phyloP scores from a whole-genome alignment of 2,113 vertebrate species.

The Xiphias gladius region DNA sequence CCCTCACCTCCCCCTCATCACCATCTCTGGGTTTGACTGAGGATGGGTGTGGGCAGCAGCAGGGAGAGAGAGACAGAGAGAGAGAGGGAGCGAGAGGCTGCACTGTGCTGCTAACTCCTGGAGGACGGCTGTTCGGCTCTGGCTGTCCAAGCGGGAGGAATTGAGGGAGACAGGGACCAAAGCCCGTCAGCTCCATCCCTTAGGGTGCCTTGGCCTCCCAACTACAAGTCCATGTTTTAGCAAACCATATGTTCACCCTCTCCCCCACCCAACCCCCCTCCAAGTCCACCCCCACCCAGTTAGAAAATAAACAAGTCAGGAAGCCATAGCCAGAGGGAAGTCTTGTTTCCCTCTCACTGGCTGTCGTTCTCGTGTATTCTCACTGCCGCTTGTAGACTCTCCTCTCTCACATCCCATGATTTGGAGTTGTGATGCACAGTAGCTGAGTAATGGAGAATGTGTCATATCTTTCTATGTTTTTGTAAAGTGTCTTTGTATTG shows the following conservation, averaged over 20 bases:
- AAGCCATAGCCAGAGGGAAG: conserved; percentile 84
- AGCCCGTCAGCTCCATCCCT: conserved; percentile 81
- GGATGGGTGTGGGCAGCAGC: conserved; percentile 38
- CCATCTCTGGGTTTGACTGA: conserved; percentile 47
- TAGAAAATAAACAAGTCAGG: conserved; percentile 86
- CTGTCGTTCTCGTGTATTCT: conserved; percentile 61
- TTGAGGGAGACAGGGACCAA: conserved; percentile 86
- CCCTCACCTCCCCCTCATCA: conserved; percentile 24
- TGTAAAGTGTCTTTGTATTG: neutral
- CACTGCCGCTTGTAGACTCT: conserved; percentile 47
- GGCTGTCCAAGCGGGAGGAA: conserved; percentile 85
- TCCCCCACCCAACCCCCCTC: conserved; percentile 30
- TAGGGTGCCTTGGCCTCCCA: conserved; percentile 80
- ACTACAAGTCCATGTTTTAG: conserved; percentile 89
- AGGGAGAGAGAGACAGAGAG: conserved; percentile 33
- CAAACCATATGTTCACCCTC: conserved; percentile 87
- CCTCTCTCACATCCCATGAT: conserved; percentile 32
- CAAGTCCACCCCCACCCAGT: conserved; percentile 70
- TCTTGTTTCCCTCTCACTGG: conserved; percentile 74
- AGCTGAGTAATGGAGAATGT: neutral
- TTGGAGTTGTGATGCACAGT: conserved; percentile 13
- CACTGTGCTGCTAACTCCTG: conserved; percentile 62
- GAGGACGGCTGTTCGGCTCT: conserved; percentile 74
- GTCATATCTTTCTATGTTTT: neutral
- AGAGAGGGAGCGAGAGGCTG: conserved; percentile 43